These are phyloP conservation scores for Schizotus pectinicornis DNA, from an alignment of 2,888 invertebrate genomes.

Conservation along the genomic window DNA sequence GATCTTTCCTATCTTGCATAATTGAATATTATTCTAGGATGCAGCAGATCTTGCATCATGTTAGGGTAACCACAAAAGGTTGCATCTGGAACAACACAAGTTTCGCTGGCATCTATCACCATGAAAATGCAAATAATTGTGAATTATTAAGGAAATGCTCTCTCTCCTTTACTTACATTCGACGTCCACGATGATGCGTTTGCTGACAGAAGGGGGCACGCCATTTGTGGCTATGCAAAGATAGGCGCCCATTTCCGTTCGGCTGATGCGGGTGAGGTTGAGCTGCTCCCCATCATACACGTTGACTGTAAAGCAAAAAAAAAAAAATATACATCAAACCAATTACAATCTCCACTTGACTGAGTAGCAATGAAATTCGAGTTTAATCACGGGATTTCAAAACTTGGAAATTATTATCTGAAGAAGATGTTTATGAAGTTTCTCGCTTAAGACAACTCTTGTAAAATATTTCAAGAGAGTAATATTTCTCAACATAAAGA, in stretches of 20 bases:
- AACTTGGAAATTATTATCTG: constrained; percentile 17
- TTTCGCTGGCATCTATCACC: too few relatives aligned
- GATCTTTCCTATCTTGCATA: too few relatives aligned
- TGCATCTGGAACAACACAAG: too few relatives aligned
- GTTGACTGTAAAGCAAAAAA: constrained; percentile 67
- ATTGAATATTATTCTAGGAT: too few relatives aligned
- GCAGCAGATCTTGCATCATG: too few relatives aligned
- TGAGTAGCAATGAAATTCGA: constrained; percentile 21
- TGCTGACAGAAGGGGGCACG: constrained; percentile 90
- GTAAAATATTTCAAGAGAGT: constrained; percentile 21
- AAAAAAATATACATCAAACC: constrained; percentile 27
- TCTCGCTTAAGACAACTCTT: constrained; percentile 13
- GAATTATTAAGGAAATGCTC: constrained; percentile 36
- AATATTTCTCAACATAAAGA: constrained; percentile 23
- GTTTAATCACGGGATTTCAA: constrained; percentile 7
- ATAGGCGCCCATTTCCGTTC: constrained; percentile 88
- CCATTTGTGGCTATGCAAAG: constrained; percentile 86
- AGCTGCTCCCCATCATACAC: constrained; percentile 86
- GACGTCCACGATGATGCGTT: constrained; percentile 88
- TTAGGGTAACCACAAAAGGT: too few relatives aligned
- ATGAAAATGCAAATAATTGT: constrained; percentile 24
- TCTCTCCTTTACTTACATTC: constrained; percentile 74
- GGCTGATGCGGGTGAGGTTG: constrained; percentile 84
- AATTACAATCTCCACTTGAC: too few relatives aligned
- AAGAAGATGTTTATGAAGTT: constrained; percentile 22